Conservation (phyloP, 2,888 invertebrate species). For the Nebria salina region DNA sequence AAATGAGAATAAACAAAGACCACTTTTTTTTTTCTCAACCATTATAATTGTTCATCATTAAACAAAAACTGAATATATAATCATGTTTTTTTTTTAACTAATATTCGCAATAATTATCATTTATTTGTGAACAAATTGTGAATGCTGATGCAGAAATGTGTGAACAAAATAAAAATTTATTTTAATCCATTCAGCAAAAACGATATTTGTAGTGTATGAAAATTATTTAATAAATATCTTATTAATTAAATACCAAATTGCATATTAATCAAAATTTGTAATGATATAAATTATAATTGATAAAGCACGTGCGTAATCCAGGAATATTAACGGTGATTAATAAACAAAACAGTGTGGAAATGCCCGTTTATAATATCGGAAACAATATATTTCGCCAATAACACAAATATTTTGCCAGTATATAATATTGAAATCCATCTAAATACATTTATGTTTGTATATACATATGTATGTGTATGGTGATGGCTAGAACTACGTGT, state of each 20-base stretch:
- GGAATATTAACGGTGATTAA: neutral
- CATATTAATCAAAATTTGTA: neutral
- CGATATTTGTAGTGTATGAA: too few relatives aligned
- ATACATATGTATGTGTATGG: neutral
- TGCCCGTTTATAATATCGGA: neutral
- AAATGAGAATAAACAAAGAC: constrained; percentile 9
- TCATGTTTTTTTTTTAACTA: neutral
- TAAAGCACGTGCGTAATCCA: neutral
- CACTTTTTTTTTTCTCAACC: neutral
- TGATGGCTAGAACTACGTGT: neutral
- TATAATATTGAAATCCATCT: neutral
- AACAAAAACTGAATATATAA: neutral
- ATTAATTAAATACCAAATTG: neutral
- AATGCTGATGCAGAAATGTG: neutral
- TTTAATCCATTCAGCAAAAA: neutral
- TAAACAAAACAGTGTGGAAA: neutral
- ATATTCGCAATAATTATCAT: neutral
- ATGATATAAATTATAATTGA: neutral
- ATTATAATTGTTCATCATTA: constrained; percentile 11
- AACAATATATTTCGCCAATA: neutral
- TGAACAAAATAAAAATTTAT: neutral
- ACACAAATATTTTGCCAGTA: neutral
- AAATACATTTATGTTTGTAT: neutral
- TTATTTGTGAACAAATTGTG: neutral
- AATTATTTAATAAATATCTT: too few relatives aligned